Percentiles rank a stretch among this genome's conserved stretches.
phyloP scores from a whole-genome alignment of 2,888 invertebrate genomes.

The Spicauda simplicius region DNA sequence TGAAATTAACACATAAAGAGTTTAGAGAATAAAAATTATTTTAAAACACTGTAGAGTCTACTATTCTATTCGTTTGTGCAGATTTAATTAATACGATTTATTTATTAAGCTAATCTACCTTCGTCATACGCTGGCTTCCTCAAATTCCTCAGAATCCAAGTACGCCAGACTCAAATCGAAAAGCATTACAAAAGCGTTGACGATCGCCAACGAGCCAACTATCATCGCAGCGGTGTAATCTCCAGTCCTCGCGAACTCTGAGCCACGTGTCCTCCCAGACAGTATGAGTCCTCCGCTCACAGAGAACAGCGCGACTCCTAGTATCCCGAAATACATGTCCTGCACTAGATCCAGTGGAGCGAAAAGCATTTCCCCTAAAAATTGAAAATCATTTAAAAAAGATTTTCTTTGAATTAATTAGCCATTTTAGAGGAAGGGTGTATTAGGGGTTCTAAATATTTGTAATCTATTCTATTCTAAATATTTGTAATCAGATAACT shows the following conservation, averaged over 20 bases:
- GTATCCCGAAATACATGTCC: conserved; percentile 74
- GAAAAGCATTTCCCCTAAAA: conserved; percentile 77
- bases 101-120: conserved; percentile 13
- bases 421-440: neutral
- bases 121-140: conserved; percentile 70
- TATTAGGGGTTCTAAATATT: no score
- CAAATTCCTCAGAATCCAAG: conserved; percentile 76
- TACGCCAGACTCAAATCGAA: conserved; percentile 74
- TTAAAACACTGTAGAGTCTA: no score
- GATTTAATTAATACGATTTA: neutral
- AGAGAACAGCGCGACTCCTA: conserved; percentile 67
- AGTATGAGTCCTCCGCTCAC: conserved; percentile 67
- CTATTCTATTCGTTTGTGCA: no score
- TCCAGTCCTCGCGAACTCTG: conserved; percentile 63
- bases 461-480: no score
- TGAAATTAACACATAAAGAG: no score
- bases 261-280: conserved; percentile 53
- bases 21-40: no score
- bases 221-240: conserved; percentile 59
- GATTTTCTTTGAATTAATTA: neutral
- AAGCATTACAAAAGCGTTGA: conserved; percentile 67
- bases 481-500: no score
- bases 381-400: conserved; percentile 43
- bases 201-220: conserved; percentile 58
- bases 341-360: conserved; percentile 77